Base-by-base conservation (phyloP, 2,888 invertebrate species). In the Plagodis pulveraria region DNA sequence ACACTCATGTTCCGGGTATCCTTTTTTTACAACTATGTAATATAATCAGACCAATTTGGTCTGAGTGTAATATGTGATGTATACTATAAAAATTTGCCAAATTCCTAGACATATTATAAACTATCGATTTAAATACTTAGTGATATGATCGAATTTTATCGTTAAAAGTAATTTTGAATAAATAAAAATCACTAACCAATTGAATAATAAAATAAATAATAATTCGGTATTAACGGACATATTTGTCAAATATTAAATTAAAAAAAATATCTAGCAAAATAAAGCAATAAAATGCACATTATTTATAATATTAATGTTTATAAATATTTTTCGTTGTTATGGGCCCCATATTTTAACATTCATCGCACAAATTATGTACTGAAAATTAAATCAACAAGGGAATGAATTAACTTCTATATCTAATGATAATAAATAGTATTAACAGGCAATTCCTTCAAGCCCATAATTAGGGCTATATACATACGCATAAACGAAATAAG, bases 221-320 rank as follows among this genome's bases (percentile, higher is more conserved):
- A 85, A 87, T 86, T 86, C 84, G 80, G 79, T 69, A 76, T 77
- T 74, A 78, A 82, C 83, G 82, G 79, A 76, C 64, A 67, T 69
- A 67, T 66, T 76, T 50, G 51, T 60, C 36, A 54, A 54, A 55
- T 42, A 22, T 44, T 36, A 58, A 55, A 46, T 59, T 45, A 48
- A 52, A 54, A 56, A 36, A 62, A 50, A 45, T 52, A 48, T 48
- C 11, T 51, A 50, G 34, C 22, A n/a, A 62, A 49, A 67, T 11
- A 50, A 62, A 61, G 50, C 63, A 65, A 54, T 46, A 62, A 59
- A 66, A 43, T 56, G 48, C 52, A 11, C 43, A 41, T 40, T 47
- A 32, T 47, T 42, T 8, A 43, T 34, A 56, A 41, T 42, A 43
- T 41, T 53, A 48, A 51, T 8, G n/a, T 42, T 54, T 50, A 42